phyloP scores from a whole-genome alignment of 2,888 invertebrate species.

The Entomobrya proxima region DNA sequence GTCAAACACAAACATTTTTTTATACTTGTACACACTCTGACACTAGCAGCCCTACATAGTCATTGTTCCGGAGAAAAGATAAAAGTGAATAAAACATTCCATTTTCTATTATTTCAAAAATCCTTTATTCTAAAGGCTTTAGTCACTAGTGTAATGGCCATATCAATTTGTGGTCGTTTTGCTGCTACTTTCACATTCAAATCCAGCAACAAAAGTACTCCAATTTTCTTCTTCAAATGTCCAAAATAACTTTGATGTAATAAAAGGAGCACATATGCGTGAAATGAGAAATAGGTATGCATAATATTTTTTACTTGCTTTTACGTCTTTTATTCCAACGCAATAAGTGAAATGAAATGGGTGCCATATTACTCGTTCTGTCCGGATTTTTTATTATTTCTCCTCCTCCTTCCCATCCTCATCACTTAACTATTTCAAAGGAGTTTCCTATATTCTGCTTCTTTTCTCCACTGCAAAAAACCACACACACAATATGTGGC shows the following conservation, averaged over 20 bases:
- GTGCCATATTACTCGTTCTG: too few species aligned
- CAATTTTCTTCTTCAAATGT: neutral
- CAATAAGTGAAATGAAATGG: too few species aligned
- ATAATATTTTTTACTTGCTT: too few species aligned
- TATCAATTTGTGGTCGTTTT: slow-evolving; percentile 11
- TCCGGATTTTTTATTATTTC: too few species aligned
- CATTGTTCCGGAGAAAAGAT: neutral
- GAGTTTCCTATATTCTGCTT: neutral
- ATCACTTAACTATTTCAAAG: slow-evolving; percentile 25
- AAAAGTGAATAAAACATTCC: slow-evolving; percentile 40
- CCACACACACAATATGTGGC: neutral
- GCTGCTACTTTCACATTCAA: neutral
- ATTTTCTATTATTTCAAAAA: slow-evolving; percentile 35
- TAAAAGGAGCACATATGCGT: neutral
- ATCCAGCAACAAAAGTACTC: neutral
- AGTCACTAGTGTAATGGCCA: neutral
- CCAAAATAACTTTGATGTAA: neutral
- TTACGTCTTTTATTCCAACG: too few species aligned
- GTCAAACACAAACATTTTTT: neutral
- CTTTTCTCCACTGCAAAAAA: neutral
- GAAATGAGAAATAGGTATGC: too few species aligned
- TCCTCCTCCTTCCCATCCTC: neutral
- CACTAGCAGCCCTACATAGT: neutral
- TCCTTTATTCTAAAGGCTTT: neutral
- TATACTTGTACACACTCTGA: neutral